Evolutionary conservation across 2,113 vertebrate genomes (phyloP).

Genomic region (Cettia cetti): DNA sequence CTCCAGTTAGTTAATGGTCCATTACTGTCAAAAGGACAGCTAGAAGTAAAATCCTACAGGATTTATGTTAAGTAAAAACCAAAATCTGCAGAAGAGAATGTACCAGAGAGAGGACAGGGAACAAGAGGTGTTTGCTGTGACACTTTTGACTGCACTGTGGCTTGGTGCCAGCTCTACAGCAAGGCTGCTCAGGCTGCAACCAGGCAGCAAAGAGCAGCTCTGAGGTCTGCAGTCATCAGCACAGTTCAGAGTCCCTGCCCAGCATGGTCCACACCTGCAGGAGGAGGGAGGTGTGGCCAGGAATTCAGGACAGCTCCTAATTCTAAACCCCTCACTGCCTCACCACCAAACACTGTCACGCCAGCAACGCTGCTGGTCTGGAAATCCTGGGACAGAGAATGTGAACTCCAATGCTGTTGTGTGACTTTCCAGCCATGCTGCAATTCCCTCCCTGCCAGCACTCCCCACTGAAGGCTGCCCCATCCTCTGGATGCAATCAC

Average conservation of each 20-base stretch:
- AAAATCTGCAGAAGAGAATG: not conserved
- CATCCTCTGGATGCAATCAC: not conserved
- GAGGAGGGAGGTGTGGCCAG: accelerated
- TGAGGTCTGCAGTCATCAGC: not conserved
- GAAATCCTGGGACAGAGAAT: not conserved
- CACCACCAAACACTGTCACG: not conserved
- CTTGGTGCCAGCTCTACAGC: not conserved
- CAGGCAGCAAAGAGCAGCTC: not conserved
- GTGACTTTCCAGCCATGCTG: not conserved
- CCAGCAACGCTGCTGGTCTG: accelerated
- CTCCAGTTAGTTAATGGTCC: conserved; percentile 43
- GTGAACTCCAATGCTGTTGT: accelerated
- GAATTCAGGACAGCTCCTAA: not conserved
- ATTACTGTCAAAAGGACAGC: conserved; percentile 53
- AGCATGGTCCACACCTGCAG: not conserved
- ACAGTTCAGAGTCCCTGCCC: not conserved
- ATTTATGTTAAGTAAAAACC: not conserved
- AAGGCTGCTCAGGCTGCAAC: not conserved
- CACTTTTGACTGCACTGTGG: not conserved
- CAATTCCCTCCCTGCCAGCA: not conserved
- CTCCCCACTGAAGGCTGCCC: not conserved
- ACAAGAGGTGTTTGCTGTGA: not conserved
- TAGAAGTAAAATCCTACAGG: conserved; percentile 27
- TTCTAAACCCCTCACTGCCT: not conserved
- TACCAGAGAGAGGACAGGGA: not conserved